These are phyloP conservation scores for Dreissena rostriformis DNA, from an alignment of 1,140 invertebrate species.

Conservation along the genomic window DNA sequence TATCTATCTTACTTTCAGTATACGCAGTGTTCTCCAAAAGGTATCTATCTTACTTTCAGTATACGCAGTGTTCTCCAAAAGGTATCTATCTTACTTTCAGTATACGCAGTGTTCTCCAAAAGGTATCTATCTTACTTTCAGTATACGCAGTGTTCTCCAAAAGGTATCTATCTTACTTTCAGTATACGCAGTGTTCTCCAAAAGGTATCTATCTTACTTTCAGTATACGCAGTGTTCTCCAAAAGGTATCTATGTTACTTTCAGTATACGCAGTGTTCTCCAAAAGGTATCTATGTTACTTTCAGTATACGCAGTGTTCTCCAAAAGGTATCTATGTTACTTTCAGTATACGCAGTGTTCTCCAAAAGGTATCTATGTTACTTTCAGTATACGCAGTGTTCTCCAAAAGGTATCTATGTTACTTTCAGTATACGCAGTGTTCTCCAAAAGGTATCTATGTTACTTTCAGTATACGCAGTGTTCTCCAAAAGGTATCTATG, in stretches of 20 bases:
- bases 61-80: background rate
- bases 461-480: background rate
- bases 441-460: constrained; percentile 67
- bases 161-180: constrained; percentile 20
- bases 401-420: constrained; percentile 27
- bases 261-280: constrained; percentile 71
- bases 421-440: constrained; percentile 68
- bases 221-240: background rate
- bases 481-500: constrained; percentile 18
- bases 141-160: background rate
- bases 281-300: constrained; percentile 56
- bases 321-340: constrained; percentile 16
- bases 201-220: constrained; percentile 22
- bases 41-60: constrained; percentile 22
- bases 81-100: constrained; percentile 17
- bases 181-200: background rate
- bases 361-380: constrained; percentile 63
- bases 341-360: constrained; percentile 71
- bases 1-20: constrained; percentile 23
- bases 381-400: background rate
- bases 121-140: constrained; percentile 21
- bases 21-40: background rate
- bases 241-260: constrained; percentile 41
- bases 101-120: background rate
- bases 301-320: background rate